Conservation (phyloP, 2,113 vertebrate species). For the Nyctibius bracteatus region DNA sequence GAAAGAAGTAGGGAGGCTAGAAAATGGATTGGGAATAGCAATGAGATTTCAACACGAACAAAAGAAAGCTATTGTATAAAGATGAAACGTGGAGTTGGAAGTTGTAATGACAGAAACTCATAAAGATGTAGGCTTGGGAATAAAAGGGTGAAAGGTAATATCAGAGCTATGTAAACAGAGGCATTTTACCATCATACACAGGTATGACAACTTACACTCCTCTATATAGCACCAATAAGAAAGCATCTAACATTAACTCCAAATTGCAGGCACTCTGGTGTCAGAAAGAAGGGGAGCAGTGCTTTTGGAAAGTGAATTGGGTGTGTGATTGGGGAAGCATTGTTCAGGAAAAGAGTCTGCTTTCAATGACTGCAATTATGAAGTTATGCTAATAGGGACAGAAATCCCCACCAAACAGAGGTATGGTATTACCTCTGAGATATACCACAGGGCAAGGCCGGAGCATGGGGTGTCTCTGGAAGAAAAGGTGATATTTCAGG, state of each 20-base stretch:
- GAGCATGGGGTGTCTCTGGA: neutral
- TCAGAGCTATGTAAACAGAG: neutral
- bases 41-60: neutral
- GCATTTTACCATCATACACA: neutral
- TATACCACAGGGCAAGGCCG: neutral
- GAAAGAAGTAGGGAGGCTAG: neutral
- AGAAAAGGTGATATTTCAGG: neutral
- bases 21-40: neutral
- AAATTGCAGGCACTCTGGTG: neutral
- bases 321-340: neutral
- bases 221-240: neutral
- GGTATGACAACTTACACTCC: neutral
- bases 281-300: neutral
- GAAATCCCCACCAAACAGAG: neutral
- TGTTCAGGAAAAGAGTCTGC: neutral
- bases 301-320: neutral
- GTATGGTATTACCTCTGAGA: neutral
- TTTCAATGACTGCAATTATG: neutral
- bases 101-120: neutral
- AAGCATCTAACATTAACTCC: neutral
- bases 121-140: neutral
- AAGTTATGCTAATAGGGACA: neutral
- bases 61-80: neutral
- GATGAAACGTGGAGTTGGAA: neutral
- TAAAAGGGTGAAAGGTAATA: neutral